Percentiles rank a stretch among this genome's conserved stretches.
phyloP scores from a whole-genome alignment of 2,888 invertebrate genomes.

The Sepiola atlantica region DNA sequence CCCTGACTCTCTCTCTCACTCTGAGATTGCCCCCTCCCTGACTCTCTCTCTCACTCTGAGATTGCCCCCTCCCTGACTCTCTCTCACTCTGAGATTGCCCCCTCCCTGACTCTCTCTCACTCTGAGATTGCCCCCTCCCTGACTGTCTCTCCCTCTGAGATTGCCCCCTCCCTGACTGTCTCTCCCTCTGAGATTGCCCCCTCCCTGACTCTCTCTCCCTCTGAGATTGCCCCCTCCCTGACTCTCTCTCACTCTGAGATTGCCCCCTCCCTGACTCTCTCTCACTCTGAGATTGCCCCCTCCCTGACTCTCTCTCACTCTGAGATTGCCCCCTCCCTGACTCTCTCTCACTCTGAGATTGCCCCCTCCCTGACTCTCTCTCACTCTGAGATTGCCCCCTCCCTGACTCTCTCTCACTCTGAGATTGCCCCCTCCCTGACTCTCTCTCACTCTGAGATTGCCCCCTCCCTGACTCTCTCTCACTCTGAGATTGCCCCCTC shows the following conservation, averaged over 20 bases:
- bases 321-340: background rate
- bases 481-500: too few species aligned
- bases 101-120: background rate
- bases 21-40: too few species aligned
- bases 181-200: background rate
- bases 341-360: background rate
- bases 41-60: background rate
- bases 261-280: background rate
- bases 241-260: conserved; percentile 24
- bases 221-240: background rate
- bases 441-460: too few species aligned
- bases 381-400: conserved; percentile 19
- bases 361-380: conserved; percentile 46
- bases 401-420: conserved; percentile 45
- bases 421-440: background rate
- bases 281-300: background rate
- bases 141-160: background rate
- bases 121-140: background rate
- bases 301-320: background rate
- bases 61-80: background rate
- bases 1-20: background rate
- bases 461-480: too few species aligned
- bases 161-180: background rate
- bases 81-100: background rate
- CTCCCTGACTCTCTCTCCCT: background rate